These are phyloP conservation scores for Panagrolaimus sp. DNA, from an alignment of 1,140 invertebrate species.

Conservation along the genomic window DNA sequence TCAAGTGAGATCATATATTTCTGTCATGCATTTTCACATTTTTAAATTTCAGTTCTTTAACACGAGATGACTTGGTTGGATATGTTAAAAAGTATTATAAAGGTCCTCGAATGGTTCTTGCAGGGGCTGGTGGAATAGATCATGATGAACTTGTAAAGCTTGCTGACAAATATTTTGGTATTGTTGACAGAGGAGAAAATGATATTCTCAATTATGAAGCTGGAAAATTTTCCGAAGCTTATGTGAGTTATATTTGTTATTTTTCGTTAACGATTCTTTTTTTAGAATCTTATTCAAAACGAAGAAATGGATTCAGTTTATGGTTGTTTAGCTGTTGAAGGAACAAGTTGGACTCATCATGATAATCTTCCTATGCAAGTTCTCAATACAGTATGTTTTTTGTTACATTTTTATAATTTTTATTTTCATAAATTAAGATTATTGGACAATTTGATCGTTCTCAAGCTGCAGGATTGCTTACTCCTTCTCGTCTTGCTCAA, in stretches of 20 bases:
- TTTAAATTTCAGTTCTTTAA: slow-evolving; percentile 68
- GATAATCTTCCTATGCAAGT: slow-evolving; percentile 98
- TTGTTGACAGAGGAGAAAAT: slow-evolving; percentile 81
- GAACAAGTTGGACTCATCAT: slow-evolving; percentile 84
- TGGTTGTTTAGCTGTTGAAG: slow-evolving; percentile 90
- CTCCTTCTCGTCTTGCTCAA: slow-evolving; percentile 74
- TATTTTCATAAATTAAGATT: slow-evolving; percentile 32
- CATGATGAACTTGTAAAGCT: slow-evolving; percentile 80
- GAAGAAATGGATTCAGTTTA: slow-evolving; percentile 91
- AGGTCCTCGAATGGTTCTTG: slow-evolving; percentile 83
- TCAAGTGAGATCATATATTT: slow-evolving; percentile 66
- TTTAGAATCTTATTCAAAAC: slow-evolving; percentile 68
- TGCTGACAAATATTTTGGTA: slow-evolving; percentile 77
- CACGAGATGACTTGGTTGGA: slow-evolving; percentile 74
- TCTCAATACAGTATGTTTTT: slow-evolving; percentile 71
- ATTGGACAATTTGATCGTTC: slow-evolving; percentile 69
- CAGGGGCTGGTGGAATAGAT: slow-evolving; percentile 89
- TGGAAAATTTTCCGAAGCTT: slow-evolving; percentile 38
- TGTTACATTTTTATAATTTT: too few species aligned
- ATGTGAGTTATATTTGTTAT: slow-evolving; percentile 29
- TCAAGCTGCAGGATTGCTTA: slow-evolving; percentile 81
- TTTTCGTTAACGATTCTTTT: too few species aligned
- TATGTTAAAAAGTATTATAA: slow-evolving; percentile 91
- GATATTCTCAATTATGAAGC: slow-evolving; percentile 47
- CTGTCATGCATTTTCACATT: background rate